Evolutionary conservation across 2,888 invertebrate genomes (phyloP).

Genomic region (Mystacides longicornis): DNA sequence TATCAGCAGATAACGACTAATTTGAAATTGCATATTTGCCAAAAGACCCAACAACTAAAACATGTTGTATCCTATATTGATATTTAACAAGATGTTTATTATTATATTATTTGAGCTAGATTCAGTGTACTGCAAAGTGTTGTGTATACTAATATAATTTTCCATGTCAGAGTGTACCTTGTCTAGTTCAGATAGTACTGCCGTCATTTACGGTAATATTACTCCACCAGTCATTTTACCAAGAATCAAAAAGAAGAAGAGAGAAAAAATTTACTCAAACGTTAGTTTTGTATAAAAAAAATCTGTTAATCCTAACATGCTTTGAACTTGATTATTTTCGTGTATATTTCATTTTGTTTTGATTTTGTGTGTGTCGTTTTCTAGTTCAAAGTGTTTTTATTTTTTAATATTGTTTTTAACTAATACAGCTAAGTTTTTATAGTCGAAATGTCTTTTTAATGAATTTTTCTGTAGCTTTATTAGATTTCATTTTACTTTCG

Average conservation of each 20-base stretch:
- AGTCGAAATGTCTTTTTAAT: too few species aligned
- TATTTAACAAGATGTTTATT: not conserved
- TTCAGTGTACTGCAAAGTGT: not conserved
- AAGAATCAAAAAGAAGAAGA: conserved; percentile 21
- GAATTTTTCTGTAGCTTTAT: too few species aligned
- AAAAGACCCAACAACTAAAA: conserved; percentile 5
- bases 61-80: not conserved
- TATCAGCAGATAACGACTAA: conserved; percentile 4
- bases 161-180: not conserved
- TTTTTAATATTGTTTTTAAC: too few species aligned
- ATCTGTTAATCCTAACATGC: too few species aligned
- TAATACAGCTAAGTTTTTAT: too few species aligned
- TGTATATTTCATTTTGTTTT: too few species aligned
- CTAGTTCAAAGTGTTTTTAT: too few species aligned
- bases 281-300: conserved; percentile 11
- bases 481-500: too few species aligned
- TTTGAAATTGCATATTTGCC: conserved; percentile 20
- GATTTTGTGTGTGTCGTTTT: too few species aligned
- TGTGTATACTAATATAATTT: not conserved
- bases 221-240: conserved; percentile 20
- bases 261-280: conserved; percentile 20
- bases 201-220: conserved; percentile 14
- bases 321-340: too few species aligned
- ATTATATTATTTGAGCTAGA: not conserved
- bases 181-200: not conserved